These are phyloP conservation scores for Melanotus villosus DNA, from an alignment of 2,888 invertebrate genomes.

Conservation along the genomic window DNA sequence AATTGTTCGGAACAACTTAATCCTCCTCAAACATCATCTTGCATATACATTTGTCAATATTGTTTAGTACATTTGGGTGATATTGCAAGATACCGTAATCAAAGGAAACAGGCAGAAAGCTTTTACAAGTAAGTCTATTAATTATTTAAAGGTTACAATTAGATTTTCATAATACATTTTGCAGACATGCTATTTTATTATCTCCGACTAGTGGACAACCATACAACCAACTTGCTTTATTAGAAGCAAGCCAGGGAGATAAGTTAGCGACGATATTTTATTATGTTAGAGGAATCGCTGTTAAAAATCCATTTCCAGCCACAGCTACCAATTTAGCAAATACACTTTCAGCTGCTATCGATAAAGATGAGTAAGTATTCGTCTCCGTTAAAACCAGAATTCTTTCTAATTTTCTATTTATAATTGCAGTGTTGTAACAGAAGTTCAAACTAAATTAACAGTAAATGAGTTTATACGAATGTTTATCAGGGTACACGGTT, in stretches of 20 bases:
- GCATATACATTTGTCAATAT: slow-evolving; percentile 89
- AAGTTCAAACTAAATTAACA: slow-evolving; percentile 73
- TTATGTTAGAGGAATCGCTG: slow-evolving; percentile 87
- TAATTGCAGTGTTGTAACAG: slow-evolving; percentile 67
- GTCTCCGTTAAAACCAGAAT: no score
- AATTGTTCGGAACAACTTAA: slow-evolving; percentile 57
- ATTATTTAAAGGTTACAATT: neutral
- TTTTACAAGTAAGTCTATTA: slow-evolving; percentile 77
- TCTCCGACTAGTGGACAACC: slow-evolving; percentile 88
- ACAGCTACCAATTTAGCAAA: slow-evolving; percentile 85
- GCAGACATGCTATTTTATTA: slow-evolving; percentile 80
- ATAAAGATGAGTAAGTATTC: slow-evolving; percentile 66
- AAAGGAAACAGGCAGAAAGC: slow-evolving; percentile 85
- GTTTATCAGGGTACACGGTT: slow-evolving; percentile 77
- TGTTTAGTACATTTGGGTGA: slow-evolving; percentile 92
- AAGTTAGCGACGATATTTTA: slow-evolving; percentile 88
- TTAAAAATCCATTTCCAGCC: slow-evolving; percentile 88
- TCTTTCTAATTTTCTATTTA: neutral
- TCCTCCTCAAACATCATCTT: slow-evolving; percentile 77
- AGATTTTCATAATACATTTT: slow-evolving; percentile 25
- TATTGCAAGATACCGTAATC: slow-evolving; percentile 86
- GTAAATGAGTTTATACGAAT: slow-evolving; percentile 73
- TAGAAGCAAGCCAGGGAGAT: slow-evolving; percentile 86
- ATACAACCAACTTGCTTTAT: slow-evolving; percentile 88
- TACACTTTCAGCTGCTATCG: slow-evolving; percentile 75